phyloP scores from a whole-genome alignment of 2,113 vertebrate species.

The Neodon shergylaensis region DNA sequence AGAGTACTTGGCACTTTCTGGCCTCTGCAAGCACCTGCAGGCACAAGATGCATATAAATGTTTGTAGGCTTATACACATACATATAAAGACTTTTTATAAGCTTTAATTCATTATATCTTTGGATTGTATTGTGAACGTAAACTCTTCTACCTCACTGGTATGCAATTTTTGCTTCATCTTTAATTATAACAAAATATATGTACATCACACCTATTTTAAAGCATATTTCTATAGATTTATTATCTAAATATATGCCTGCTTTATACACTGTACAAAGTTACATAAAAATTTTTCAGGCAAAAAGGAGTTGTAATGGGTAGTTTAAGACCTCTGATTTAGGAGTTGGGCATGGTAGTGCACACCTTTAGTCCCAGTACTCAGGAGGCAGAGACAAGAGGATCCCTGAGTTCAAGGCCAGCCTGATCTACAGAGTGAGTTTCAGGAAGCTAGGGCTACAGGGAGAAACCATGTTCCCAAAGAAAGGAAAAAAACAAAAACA shows the following conservation, averaged over 20 bases:
- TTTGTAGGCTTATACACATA: neutral
- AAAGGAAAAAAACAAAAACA: neutral
- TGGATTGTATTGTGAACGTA: neutral
- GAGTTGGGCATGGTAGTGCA: neutral
- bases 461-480: neutral
- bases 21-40: neutral
- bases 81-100: neutral
- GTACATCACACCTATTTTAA: neutral
- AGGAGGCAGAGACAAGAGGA: neutral
- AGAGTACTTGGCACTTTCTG: neutral
- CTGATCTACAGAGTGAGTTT: no score
- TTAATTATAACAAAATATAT: neutral
- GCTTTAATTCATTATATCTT: neutral
- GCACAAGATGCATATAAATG: neutral
- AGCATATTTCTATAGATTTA: neutral
- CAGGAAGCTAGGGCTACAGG: neutral
- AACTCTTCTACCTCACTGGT: neutral
- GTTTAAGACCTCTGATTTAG: no score
- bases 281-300: neutral
- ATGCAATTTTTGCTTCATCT: neutral
- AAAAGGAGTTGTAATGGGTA: neutral
- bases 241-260: neutral
- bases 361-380: neutral
- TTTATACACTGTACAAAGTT: neutral
- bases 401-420: neutral